Base-by-base conservation (phyloP, 2,888 invertebrate species). In the Epinotia brunnichana region DNA sequence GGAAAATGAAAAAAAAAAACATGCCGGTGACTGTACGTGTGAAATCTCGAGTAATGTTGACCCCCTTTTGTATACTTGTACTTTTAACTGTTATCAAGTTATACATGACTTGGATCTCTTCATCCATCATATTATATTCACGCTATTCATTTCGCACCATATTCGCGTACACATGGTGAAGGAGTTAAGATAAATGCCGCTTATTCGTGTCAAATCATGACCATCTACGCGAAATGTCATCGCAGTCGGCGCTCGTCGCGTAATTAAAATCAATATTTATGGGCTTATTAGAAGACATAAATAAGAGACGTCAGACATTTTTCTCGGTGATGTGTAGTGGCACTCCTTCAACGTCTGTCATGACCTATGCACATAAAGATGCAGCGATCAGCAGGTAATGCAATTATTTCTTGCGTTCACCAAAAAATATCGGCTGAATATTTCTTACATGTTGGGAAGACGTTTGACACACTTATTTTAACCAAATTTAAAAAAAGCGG, bases 261-360 rank as follows among this genome's bases (percentile, higher is more conserved):
- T 87, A 87, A 88, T 88, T 88, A 87, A 85, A 84, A 84, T 85
- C 81, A 84, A 87, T 88, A 88, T 89, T 87, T 85, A 89, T 86
- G 77, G 83, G 75, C 82, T 81, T 82, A 84, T 82, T 83, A 83
- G 79, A 82, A 81, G 79, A 82, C 80, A 81, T 85, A 82, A 83
- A 85, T 86, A 83, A 82, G 79, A 80, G 77, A 77, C 75, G 44
- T 73, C 77, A 76, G 78, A 77, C 81, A 81, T 83, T 81, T 85
- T 83, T 83, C 82, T 81, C 77, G 75, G 76, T 81, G 82, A 83
- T 81, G 78, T 78, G 77, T 76, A 74, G 77, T 77, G 76, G 76
- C 78, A 78, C 78, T 81, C 74, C 76, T 77, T 81, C 75, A 75
- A 77, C 76, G 76, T 77, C 76, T 72, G 63, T 75, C 76, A 76